Evolutionary conservation across 2,113 vertebrate genomes (phyloP), one percentile per base, ranked within the genome.

Genomic region (Oriolus oriolus): DNA sequence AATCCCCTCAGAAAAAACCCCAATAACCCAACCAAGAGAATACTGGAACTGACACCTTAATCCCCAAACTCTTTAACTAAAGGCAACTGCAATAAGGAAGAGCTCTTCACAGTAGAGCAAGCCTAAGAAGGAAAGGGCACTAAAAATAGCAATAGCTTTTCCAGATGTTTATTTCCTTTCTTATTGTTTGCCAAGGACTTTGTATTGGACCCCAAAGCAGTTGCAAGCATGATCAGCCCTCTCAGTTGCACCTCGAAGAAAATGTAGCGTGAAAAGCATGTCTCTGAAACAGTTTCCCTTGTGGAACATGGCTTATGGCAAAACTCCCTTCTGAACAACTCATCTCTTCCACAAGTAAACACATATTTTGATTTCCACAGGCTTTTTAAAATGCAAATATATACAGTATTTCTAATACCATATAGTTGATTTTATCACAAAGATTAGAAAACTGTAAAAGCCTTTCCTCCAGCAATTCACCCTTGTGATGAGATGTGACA

Each of bases 381-480:
- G 37, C 31, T 84, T 87, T 69, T 85, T 17, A 8, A 9, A 77
- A 94, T 88, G 83, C 63, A 92, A 77, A 90, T 90, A 56, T 16
- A 92, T 63, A 86, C 21, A 28, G 54, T 45, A 53, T 79, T 90
- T 88, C 50, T 90, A 61, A 79, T 77, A 90, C 37, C 26, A 42
- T 33, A 39, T 10, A 71, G 52, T 12, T 44, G 83, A 86, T 90
- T 39, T 20, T 78, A 90, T 64, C 79, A 37, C 45, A 31, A 90
- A 92, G 47, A 88, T 79, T 78, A 92, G 24, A 91, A 90, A 90
- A 52, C 26, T 73, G 70, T 86, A 80, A 90, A 90, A 94, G 39
- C 23, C 16, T 95, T 77, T 91, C 92, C 86, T 95, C 44, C 30
- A 84, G 82, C 52, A 86, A 84, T 86, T 93, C 71, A 80, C 23